These are phyloP conservation scores for Tenthredo scrophulariae DNA, from an alignment of 2,888 invertebrate species.

Conservation along the genomic window DNA sequence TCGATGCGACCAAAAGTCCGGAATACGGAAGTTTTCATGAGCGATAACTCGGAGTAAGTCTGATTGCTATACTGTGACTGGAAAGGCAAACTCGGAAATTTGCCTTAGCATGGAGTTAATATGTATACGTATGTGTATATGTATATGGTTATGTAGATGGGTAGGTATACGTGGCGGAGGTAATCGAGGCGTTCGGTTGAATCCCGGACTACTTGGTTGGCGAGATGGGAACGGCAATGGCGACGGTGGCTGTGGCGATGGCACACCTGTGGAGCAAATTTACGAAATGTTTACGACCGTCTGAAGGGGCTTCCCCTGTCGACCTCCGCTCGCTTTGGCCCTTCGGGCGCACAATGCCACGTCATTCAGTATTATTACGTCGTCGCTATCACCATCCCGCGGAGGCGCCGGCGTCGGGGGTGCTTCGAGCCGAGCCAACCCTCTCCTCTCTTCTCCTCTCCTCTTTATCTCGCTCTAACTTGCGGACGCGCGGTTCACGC, in stretches of 20 bases:
- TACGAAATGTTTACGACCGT: slow-evolving; percentile 78
- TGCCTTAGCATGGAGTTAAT: background rate
- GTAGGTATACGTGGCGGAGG: slow-evolving; percentile 63
- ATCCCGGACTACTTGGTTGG: slow-evolving; percentile 73
- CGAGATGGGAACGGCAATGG: slow-evolving; percentile 73
- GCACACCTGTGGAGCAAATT: slow-evolving; percentile 78
- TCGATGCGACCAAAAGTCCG: background rate
- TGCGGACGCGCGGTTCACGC: slow-evolving; percentile 38
- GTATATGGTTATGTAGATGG: slow-evolving; percentile 13
- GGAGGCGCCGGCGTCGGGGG: slow-evolving; percentile 60
- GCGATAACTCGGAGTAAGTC: background rate
- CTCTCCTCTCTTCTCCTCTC: slow-evolving; percentile 55
- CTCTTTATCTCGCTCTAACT: slow-evolving; percentile 57
- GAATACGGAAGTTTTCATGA: background rate
- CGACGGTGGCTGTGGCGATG: slow-evolving; percentile 64
- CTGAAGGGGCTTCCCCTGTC: slow-evolving; percentile 70
- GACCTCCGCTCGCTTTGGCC: slow-evolving; percentile 61
- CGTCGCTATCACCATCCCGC: slow-evolving; percentile 71
- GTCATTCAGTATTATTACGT: slow-evolving; percentile 75
- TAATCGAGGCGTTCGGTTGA: slow-evolving; percentile 72
- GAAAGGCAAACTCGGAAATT: background rate
- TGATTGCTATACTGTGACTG: background rate
- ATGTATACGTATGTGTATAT: slow-evolving; percentile 53
- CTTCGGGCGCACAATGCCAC: slow-evolving; percentile 68
- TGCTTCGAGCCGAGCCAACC: slow-evolving; percentile 51